Evolutionary conservation across 2,888 invertebrate species (phyloP).

Genomic region (Noctua pronuba): DNA sequence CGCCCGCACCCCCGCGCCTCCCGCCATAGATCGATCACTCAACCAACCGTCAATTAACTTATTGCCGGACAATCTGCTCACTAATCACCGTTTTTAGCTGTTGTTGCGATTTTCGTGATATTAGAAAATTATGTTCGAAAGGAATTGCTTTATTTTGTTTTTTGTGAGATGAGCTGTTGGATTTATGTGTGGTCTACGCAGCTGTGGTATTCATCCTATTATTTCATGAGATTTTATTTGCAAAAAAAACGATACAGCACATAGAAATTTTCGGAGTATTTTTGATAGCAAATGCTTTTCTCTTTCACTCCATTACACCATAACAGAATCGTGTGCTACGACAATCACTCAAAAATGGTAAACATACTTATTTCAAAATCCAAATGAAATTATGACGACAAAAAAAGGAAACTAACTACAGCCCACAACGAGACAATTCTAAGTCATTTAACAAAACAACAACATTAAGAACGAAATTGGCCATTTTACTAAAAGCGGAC

Average conservation of each 20-base stretch:
- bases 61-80: slow-evolving; percentile 78
- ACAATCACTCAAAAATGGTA: slow-evolving; percentile 25
- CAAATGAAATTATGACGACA: slow-evolving; percentile 34
- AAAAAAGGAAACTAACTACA: slow-evolving; percentile 55
- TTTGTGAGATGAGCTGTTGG: slow-evolving; percentile 10
- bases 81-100: slow-evolving; percentile 75
- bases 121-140: slow-evolving; percentile 60
- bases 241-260: background rate
- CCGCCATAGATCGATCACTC: slow-evolving; percentile 83
- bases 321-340: slow-evolving; percentile 39
- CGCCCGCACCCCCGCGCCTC: slow-evolving; percentile 60
- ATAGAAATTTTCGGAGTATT: background rate
- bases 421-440: slow-evolving; percentile 75
- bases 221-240: slow-evolving; percentile 1
- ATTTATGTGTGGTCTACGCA: slow-evolving; percentile 49
- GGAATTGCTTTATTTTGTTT: slow-evolving; percentile 36
- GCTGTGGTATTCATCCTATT: background rate
- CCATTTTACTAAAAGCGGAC: slow-evolving; percentile 89
- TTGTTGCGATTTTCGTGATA: slow-evolving; percentile 62
- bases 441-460: slow-evolving; percentile 73
- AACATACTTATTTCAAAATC: slow-evolving; percentile 47
- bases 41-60: slow-evolving; percentile 85
- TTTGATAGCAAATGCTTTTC: background rate
- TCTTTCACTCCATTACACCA: slow-evolving; percentile 8
- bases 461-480: slow-evolving; percentile 84